Evolutionary conservation across 1,140 invertebrate genomes (phyloP).

Genomic region (Hypsibius dujardini): DNA sequence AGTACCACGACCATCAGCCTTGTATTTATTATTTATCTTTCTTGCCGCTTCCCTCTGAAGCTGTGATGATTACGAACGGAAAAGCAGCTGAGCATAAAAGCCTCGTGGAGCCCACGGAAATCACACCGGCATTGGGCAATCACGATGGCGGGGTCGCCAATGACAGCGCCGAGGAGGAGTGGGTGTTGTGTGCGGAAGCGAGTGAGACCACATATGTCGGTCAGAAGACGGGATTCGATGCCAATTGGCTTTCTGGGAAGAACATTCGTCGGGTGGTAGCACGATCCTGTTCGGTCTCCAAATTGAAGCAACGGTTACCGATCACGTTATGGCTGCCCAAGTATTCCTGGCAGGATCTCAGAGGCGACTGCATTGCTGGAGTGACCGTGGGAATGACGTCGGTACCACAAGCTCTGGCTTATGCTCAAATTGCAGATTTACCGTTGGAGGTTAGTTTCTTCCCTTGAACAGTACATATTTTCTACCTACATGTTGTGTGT

Average conservation of each 20-base stretch:
- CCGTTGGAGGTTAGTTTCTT: conserved; percentile 28
- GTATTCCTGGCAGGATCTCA: conserved; percentile 22
- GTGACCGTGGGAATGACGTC: conserved; percentile 32
- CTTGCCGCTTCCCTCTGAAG: no score
- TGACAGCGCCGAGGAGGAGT: not conserved
- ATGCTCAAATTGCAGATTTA: conserved; percentile 31
- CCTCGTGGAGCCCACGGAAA: no score
- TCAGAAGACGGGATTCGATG: not conserved
- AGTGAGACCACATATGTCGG: not conserved
- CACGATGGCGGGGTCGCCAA: no score
- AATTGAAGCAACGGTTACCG: not conserved
- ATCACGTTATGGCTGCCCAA: conserved; percentile 9
- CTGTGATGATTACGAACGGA: no score
- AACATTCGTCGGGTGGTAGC: not conserved
- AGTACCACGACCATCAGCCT: no score
- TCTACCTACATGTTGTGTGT: not conserved
- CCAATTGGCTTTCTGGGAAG: not conserved
- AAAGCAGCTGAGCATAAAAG: no score
- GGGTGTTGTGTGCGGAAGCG: not conserved
- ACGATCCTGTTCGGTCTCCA: not conserved
- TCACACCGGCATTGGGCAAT: no score
- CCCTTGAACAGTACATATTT: not conserved
- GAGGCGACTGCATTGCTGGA: conserved; percentile 32
- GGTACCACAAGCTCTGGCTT: conserved; percentile 34
- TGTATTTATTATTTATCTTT: no score